Percentiles rank a stretch among this genome's conserved stretches.
These are phyloP conservation scores for Physeter macrocephalus DNA, from an alignment of 2,113 vertebrate genomes.

Conservation along the genomic window DNA sequence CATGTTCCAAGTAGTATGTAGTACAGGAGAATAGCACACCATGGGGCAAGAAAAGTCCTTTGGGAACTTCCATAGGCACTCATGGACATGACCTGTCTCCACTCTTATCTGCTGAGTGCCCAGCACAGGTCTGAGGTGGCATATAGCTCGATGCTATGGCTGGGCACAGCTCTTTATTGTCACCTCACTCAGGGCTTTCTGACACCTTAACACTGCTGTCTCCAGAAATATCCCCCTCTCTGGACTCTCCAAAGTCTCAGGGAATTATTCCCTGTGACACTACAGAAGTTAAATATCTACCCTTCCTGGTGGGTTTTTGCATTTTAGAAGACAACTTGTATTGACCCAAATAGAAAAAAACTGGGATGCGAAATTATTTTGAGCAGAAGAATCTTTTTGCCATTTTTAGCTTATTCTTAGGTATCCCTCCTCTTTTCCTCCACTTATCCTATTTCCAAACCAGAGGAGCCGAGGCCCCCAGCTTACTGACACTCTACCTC, in stretches of 20 bases:
- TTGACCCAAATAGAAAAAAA: not conserved
- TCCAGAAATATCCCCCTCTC: not conserved
- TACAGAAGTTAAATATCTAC: not conserved
- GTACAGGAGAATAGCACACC: not conserved
- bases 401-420: not conserved
- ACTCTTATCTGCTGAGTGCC: not conserved
- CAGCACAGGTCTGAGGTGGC: accelerated
- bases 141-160: accelerated
- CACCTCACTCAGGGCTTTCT: not conserved
- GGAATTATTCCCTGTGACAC: not conserved
- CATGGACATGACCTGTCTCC: too few species aligned
- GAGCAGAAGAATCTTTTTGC: not conserved
- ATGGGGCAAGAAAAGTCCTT: not conserved
- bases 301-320: not conserved
- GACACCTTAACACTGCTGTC: not conserved
- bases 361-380: not conserved
- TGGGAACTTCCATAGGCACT: not conserved
- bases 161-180: not conserved
- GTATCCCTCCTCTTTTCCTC: not conserved
- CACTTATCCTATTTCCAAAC: not conserved
- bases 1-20: not conserved
- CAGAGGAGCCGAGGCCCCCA: not conserved
- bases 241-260: not conserved
- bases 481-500: accelerated
- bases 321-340: not conserved